A percentile compares a stretch with the other conserved stretches of the same genome.
These are phyloP conservation scores for Oryctes rhinoceros DNA, from an alignment of 1,140 invertebrate genomes.

Conservation along the genomic window DNA sequence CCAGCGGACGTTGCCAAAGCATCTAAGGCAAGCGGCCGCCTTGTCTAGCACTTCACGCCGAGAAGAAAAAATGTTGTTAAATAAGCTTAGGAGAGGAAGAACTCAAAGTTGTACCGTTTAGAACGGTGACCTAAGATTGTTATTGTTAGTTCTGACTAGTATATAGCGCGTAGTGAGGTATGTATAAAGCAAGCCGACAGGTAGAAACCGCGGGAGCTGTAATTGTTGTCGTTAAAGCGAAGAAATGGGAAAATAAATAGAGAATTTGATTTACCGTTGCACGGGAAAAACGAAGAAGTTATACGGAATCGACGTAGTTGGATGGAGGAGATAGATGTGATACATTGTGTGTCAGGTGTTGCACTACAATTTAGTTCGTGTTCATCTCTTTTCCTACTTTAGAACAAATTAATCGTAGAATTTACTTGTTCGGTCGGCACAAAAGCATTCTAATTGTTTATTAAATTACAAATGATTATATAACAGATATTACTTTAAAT, in stretches of 20 bases:
- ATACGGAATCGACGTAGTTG: neutral
- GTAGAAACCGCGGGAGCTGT: neutral
- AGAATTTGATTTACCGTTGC: constrained; percentile 3
- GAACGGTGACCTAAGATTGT: constrained; percentile 29
- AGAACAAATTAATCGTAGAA: too few species aligned
- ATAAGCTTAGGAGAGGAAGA: constrained; percentile 21
- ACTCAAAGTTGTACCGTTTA: constrained; percentile 27
- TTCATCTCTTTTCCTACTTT: too few species aligned
- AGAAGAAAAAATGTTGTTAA: constrained; percentile 12
- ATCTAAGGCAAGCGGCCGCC: neutral
- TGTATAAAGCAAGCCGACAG: neutral
- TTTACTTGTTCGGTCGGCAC: too few species aligned
- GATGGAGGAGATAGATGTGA: too few species aligned
- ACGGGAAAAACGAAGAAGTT: neutral
- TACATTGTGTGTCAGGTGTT: too few species aligned
- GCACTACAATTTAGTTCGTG: too few species aligned
- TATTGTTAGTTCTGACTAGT: neutral
- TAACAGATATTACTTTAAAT: too few species aligned
- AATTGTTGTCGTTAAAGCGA: constrained; percentile 14
- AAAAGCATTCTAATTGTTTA: too few species aligned
- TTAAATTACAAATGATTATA: too few species aligned
- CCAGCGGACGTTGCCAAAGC: neutral
- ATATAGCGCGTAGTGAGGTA: neutral
- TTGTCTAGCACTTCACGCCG: neutral
- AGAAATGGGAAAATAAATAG: constrained; percentile 23